phyloP scores from a whole-genome alignment of 2,113 vertebrate species.

The Rhineura floridana region DNA sequence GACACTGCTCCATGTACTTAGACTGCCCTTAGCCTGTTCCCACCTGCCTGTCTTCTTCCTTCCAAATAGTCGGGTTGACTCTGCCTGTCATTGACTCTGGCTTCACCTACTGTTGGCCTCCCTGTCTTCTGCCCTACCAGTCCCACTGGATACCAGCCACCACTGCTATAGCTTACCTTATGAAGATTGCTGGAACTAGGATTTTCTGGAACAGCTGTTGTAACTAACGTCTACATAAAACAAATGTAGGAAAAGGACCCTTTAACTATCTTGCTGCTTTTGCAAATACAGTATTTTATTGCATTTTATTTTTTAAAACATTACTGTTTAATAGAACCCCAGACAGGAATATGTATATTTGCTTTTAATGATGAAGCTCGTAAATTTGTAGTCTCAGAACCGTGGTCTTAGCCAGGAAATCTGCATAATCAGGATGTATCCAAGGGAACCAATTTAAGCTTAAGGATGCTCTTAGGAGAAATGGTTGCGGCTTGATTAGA shows the following conservation, averaged over 20 bases:
- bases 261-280: neutral
- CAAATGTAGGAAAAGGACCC: neutral
- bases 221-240: neutral
- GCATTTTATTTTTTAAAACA: neutral
- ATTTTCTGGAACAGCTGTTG: neutral
- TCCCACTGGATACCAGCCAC: too few relatives aligned
- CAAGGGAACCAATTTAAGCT: neutral
- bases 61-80: too few relatives aligned
- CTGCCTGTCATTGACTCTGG: too few relatives aligned
- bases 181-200: too few relatives aligned
- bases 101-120: too few relatives aligned
- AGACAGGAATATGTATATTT: neutral
- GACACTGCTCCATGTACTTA: too few relatives aligned
- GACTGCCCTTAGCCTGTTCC: too few relatives aligned
- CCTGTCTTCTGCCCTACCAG: too few relatives aligned
- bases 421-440: neutral
- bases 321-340: neutral
- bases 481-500: neutral
- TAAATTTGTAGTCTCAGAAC: neutral
- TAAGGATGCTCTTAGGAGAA: conserved; percentile 5
- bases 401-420: neutral
- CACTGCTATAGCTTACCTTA: too few relatives aligned
- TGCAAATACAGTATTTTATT: neutral
- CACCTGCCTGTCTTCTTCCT: too few relatives aligned
- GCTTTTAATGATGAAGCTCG: neutral